Conservation (phyloP, 2,888 invertebrate species). For the Dichetophora obliterata region DNA sequence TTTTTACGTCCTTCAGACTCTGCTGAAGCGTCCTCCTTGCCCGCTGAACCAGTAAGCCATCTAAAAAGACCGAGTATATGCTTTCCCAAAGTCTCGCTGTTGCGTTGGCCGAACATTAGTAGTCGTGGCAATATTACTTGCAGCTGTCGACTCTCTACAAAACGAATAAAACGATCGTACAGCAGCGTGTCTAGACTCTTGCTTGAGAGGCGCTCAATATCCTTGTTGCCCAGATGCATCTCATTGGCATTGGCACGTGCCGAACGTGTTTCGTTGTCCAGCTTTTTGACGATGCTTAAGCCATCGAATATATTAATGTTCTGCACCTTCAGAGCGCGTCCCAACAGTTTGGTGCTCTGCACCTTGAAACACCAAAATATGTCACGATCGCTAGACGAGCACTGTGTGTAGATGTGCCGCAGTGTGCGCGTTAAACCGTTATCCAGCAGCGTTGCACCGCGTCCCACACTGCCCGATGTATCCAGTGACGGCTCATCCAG, state of each 20-base stretch:
- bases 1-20: slow-evolving; percentile 72
- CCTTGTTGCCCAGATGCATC: slow-evolving; percentile 72
- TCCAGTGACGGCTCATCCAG: background rate
- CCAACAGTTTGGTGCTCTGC: slow-evolving; percentile 77
- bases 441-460: slow-evolving; percentile 53
- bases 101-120: slow-evolving; percentile 71
- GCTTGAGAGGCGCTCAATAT: slow-evolving; percentile 74
- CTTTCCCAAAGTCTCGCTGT: slow-evolving; percentile 61
- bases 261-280: slow-evolving; percentile 65
- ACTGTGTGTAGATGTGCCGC: slow-evolving; percentile 71
- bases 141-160: slow-evolving; percentile 75
- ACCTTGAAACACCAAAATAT: slow-evolving; percentile 80
- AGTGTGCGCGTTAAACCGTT: slow-evolving; percentile 63
- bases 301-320: slow-evolving; percentile 76
- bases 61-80: slow-evolving; percentile 68
- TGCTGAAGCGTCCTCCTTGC: background rate
- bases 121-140: slow-evolving; percentile 71
- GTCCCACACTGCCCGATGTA: slow-evolving; percentile 28
- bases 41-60: background rate
- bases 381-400: slow-evolving; percentile 74
- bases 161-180: slow-evolving; percentile 72
- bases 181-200: slow-evolving; percentile 76
- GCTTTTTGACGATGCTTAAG: slow-evolving; percentile 72
- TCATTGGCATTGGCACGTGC: slow-evolving; percentile 59
- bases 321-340: slow-evolving; percentile 76